phyloP scores from a whole-genome alignment of 64 coral and sea anemone species.

The Acropora yongei region DNA sequence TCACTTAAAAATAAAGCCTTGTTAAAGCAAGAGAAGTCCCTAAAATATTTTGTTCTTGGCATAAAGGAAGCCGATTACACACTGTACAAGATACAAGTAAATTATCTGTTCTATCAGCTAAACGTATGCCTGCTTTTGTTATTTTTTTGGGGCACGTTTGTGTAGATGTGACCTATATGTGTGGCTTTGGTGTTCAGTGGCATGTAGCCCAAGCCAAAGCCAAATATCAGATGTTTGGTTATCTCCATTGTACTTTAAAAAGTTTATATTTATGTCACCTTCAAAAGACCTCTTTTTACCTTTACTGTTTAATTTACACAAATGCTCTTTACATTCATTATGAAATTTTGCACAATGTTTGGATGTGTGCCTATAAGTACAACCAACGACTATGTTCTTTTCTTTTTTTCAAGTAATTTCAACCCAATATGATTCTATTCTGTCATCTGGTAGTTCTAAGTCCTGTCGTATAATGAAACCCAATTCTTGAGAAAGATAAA shows the following conservation, averaged over 20 bases:
- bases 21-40: no score
- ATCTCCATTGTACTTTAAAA: neutral
- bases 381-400: neutral
- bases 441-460: no score
- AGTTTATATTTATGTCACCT: neutral
- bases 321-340: neutral
- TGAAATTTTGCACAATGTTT: neutral
- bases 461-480: no score
- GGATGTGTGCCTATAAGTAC: neutral
- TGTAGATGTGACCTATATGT: neutral
- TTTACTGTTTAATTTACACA: neutral
- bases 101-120: neutral
- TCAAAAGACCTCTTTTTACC: neutral
- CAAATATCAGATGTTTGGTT: neutral
- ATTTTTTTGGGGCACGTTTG: neutral
- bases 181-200: neutral
- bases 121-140: neutral
- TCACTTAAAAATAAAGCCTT: no score
- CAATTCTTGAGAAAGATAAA: no score
- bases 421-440: neutral
- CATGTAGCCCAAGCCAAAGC: neutral
- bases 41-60: no score
- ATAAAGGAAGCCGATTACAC: no score
- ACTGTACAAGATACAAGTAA: no score
- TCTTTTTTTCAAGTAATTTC: neutral